phyloP scores from a whole-genome alignment of 2,888 invertebrate species.

The Scaptomyza polygonia region DNA sequence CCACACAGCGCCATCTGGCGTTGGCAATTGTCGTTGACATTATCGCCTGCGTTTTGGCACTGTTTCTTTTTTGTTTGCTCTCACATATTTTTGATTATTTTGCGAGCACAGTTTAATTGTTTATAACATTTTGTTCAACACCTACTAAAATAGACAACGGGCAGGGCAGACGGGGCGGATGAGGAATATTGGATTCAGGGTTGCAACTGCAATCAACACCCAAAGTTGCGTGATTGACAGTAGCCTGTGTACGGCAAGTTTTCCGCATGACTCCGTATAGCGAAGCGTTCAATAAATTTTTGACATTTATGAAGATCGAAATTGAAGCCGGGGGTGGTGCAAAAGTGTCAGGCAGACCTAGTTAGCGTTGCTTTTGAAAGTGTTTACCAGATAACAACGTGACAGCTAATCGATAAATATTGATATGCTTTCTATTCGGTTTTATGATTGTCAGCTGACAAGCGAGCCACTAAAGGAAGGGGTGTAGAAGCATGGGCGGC shows the following conservation, averaged over 20 bases:
- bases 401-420: slow-evolving; percentile 74
- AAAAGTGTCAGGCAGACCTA: neutral
- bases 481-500: neutral
- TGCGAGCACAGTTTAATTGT: slow-evolving; percentile 53
- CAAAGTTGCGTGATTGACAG: slow-evolving; percentile 54
- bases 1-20: slow-evolving; percentile 64
- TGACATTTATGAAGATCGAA: slow-evolving; percentile 51
- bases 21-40: slow-evolving; percentile 74
- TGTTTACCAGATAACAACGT: slow-evolving; percentile 59
- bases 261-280: slow-evolving; percentile 60
- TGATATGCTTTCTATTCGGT: slow-evolving; percentile 32
- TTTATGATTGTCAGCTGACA: slow-evolving; percentile 27
- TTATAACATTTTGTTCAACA: slow-evolving; percentile 53
- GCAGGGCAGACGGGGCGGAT: no score
- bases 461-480: neutral
- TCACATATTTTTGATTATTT: slow-evolving; percentile 33
- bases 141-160: neutral
- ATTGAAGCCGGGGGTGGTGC: neutral
- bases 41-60: slow-evolving; percentile 54
- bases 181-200: neutral
- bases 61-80: slow-evolving; percentile 10
- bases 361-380: slow-evolving; percentile 41
- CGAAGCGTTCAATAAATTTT: slow-evolving; percentile 49
- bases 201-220: slow-evolving; percentile 6
- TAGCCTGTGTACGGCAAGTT: slow-evolving; percentile 29